Base-by-base conservation (phyloP, 2,888 invertebrate genomes). In the Prosopocoilus inquinatus region DNA sequence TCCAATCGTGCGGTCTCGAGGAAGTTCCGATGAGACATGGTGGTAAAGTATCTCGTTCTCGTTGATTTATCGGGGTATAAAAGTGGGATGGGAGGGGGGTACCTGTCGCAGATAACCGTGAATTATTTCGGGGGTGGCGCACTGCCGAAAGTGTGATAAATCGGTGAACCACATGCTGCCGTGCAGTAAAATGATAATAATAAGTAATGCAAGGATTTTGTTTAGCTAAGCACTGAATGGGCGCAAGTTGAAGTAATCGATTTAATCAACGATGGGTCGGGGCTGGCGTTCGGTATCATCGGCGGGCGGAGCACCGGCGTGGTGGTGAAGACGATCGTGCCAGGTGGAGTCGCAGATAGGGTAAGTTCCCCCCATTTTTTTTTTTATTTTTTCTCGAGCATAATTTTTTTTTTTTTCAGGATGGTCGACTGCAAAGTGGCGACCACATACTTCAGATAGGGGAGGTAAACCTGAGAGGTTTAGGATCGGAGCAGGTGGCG, bases 391-490 rank as follows among this genome's bases (percentile, higher is more conserved):
- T 1, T 1, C n/a, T 20, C 44, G 7, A n/a, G 15, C 16, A 28
- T 44, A 12, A 52, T 38, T 1, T 11, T 38, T 57, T 58, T 57
- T 58, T 63, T 58, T 71, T 76, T 0, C 77, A 95, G 93, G 97
- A 99, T 82, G 94, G 94, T 51, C 86, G 96, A 50, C 83, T 99
- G 63, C 94, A 94, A 77, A 92, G 96, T 77, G 98, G 98, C 5
- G 99, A 99, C 79, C 98, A 99, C 80, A 92, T 99, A 70, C 83
- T 99, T 67, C 97, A 98, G 80, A 93, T 94, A 66, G 92, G 93
- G 47, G 91, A 96, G 65, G 94, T 96, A 64, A 96, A 95, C 80
- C 84, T 98, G 65, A 88, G 96, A 50, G 97, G 98, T 56, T 93
- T 97, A 85, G 95, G 94, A 58, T 96, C 96, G 47, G 98, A 99